Conservation (phyloP, 1,140 invertebrate species). For the Propsilocerus akamusi region DNA sequence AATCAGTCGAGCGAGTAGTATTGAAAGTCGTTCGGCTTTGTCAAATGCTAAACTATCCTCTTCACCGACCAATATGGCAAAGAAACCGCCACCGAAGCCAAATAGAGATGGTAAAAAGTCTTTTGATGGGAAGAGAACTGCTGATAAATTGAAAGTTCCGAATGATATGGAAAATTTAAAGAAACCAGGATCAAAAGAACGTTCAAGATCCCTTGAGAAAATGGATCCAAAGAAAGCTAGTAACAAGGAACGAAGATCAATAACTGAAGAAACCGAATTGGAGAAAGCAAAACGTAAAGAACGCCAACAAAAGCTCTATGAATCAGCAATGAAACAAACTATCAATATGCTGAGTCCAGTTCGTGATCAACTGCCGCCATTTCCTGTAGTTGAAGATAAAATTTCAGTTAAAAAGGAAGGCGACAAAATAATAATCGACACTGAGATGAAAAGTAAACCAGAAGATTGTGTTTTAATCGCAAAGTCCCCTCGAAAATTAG, state of each 20-base stretch:
- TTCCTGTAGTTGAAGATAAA: constrained; percentile 45
- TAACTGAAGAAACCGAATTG: constrained; percentile 41
- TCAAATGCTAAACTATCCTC: constrained; percentile 10
- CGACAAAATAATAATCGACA: constrained; percentile 41
- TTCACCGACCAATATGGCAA: constrained; percentile 25
- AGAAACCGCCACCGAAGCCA: constrained; percentile 26
- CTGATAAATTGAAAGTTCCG: neutral
- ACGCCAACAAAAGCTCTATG: constrained; percentile 47
- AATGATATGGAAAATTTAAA: constrained; percentile 28
- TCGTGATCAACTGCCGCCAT: constrained; percentile 41
- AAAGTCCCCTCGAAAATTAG: constrained; percentile 44
- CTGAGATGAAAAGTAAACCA: constrained; percentile 36
- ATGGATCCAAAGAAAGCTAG: constrained; percentile 35
- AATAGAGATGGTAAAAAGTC: constrained; percentile 37
- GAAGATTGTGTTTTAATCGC: constrained; percentile 46
- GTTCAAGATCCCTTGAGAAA: constrained; percentile 42
- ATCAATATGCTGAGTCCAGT: constrained; percentile 47
- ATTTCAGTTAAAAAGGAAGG: constrained; percentile 38
- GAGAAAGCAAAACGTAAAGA: constrained; percentile 46
- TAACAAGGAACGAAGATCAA: constrained; percentile 41
- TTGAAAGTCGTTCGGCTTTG: constrained; percentile 19
- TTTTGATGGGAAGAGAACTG: constrained; percentile 19
- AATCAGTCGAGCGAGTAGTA: constrained; percentile 21
- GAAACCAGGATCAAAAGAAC: constrained; percentile 36
- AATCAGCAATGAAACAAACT: constrained; percentile 47